Evolutionary conservation across 2,113 vertebrate genomes (phyloP), one percentile per base, ranked within the genome.

Genomic region (Malurus elegans): DNA sequence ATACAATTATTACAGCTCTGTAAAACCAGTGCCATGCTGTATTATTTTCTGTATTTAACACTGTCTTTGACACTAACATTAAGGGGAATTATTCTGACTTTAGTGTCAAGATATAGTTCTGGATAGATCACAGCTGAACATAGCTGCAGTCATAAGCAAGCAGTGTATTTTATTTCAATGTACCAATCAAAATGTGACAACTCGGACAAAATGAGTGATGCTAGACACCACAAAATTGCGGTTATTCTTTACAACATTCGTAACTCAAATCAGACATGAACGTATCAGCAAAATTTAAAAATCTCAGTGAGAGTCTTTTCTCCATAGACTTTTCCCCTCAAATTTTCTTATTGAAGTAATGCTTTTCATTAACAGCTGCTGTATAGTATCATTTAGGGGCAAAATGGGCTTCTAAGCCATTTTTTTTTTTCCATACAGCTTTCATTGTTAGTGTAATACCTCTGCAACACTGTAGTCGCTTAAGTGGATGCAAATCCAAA

Each of bases 391-490:
- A 81, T 48, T 93, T 75, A 86, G 53, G 53, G 44, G 67, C 45
- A 88, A 95, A 96, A 86, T 74, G 42, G 38, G 62, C 47, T 95
- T 95, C 89, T 87, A 91, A 88, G 69, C 66, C 84, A 81, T 79
- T 91, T 97, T 71, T 66, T 79, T 66, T 79, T 85, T 93, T 73
- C 28, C 65, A 51, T 58, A 48, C 45, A 66, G 38, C 32, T 70
- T 45, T 21, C 72, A 79, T 16, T 88, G 82, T 70, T 84, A 36
- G 48, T 48, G 70, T 17, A 72, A 81, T 47, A 79, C 26, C 78
- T 56, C 78, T 73, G 71, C 53, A 93, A 47, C 19, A 17, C 2
- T 32, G 26, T 5, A 76, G 80, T 23, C 25, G 60, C 48, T 80
- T 47, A 48, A 83, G 66, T 67, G 60, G 69, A 86, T 57, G 90